Evolutionary conservation across 2,797 vertebrate genomes (phyloP).

Genomic region (Hylomyscus alleni): DNA sequence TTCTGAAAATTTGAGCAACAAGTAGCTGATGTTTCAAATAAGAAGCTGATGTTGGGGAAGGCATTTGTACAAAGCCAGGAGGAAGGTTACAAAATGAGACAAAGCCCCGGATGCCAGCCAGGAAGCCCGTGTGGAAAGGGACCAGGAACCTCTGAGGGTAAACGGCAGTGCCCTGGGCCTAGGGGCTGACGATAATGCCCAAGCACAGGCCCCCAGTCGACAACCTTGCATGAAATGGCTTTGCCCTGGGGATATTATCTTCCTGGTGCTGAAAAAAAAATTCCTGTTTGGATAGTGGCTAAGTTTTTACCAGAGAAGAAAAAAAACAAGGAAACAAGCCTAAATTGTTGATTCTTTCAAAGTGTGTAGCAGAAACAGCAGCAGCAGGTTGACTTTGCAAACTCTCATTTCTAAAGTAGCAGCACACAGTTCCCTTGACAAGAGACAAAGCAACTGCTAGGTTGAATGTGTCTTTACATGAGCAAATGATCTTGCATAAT

Average conservation of each 20-base stretch:
- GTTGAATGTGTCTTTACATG: constrained; percentile 83
- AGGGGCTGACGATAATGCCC: not conserved
- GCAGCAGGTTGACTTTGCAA: constrained; percentile 77
- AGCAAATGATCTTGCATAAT: constrained; percentile 83
- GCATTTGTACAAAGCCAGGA: not conserved
- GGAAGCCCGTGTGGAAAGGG: not conserved
- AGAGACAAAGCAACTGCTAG: constrained; percentile 85
- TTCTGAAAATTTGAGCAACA: constrained; percentile 57
- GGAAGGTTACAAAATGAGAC: constrained; percentile 6
- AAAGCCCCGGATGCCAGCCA: not conserved
- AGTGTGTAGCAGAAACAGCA: constrained; percentile 77
- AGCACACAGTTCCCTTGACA: constrained; percentile 81
- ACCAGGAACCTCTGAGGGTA: not conserved
- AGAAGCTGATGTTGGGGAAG: constrained; percentile 9
- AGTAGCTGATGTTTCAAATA: constrained; percentile 9
- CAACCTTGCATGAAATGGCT: constrained; percentile 23
- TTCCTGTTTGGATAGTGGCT: constrained; percentile 62
- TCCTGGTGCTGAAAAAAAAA: constrained; percentile 24
- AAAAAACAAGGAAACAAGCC: constrained; percentile 66
- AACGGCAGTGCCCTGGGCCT: not conserved
- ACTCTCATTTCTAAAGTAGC: constrained; percentile 76
- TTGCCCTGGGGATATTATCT: constrained; percentile 36
- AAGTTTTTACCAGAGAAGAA: constrained; percentile 61
- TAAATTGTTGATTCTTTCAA: constrained; percentile 79
- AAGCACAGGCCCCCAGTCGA: not conserved